Evolutionary conservation across 1,140 invertebrate species (phyloP), one percentile per base, ranked within the genome.

Genomic region (Megathymus violae): DNA sequence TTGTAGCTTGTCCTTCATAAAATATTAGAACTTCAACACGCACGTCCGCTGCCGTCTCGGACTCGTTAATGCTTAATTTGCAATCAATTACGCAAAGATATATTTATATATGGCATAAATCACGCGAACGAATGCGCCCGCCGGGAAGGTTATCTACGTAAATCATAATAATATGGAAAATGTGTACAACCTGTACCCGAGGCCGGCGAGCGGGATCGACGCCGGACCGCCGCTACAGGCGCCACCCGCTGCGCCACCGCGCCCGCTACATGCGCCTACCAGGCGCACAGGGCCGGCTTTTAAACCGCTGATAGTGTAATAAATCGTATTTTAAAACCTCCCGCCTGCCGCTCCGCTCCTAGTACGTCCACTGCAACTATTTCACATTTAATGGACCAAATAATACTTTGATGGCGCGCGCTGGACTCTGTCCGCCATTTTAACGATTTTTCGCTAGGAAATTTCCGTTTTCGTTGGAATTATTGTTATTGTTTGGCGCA

Each of bases 301-400:
- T 74, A 72, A 71, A 67, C 62, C 69, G 56, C 64, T 71, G 68
- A 72, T 75, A 64, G 68, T 44, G 64, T 69, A 52, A 79, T 83
- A 83, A 80, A 83, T 83, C 78, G 64, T 69, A 76, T 79, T 77
- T 80, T 82, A 78, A 80, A 81, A 78, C 68, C 73, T 76, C 74
- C 70, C 65, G 62, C 62, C 71, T 48, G 46, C 66, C 62, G 48
- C 68, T 70, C 69, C 69, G 48, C 67, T 64, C 69, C 76, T 71
- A 63, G 79, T 76, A 73, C 69, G 66, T 67, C 68, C 62, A 70
- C 56, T 46, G 71, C 69, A 75, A 78, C 74, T 85, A 83, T 83
- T 82, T 85, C 78, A 85, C 70, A 79, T 83, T 82, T 76, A 85
- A 85, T 85, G 77, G 82, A 79, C 77, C 79, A 79, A 79, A 80